Evolutionary conservation across 2,797 vertebrate genomes (phyloP), one percentile per base, ranked within the genome.

Genomic region (Macropodus opercularis): DNA sequence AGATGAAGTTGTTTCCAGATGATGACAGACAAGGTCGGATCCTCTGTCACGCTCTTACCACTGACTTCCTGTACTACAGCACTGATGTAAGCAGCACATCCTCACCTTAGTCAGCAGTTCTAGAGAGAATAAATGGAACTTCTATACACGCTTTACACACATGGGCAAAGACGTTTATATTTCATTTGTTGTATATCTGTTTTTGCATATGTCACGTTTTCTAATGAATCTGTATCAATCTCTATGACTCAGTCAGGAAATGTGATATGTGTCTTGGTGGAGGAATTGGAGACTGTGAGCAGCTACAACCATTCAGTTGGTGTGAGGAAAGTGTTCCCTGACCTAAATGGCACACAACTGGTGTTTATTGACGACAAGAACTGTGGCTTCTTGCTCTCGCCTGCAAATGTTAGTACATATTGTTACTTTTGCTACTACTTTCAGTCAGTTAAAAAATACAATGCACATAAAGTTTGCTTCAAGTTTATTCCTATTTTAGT

Each of bases 331-430:
- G 89, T 99, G 68, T 97, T 96, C 81, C 96, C 96, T 22, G 95
- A 99, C 81, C 87, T 94, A 48, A 95, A 87, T 57, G 96, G 96
- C 63, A 95, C 96, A 8, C 92, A 81, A 65, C 73, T 99, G 72
- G 92, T 94, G 86, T 95, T 98, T 80, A 96, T 97, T 53, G 96
- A 99, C 76, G 94, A 98, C 78, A 97, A 96, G 89, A 95, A 94
- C 27, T 89, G 96, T 19, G 96, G 96, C 72, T 98, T 97, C 90
- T 87, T 99, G 75, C 94, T 95, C 65, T 96, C 93, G 59, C 93
- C 95, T 14, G 94, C 96, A 90, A 94, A 92, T 2, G 87, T 90
- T 23, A 85, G 85, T 83, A 64, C 21, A 59, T 4, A 15, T n/a
- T 90, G 1, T 48, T 24, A 36, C 7, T 24, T 53, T 2, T 14